Evolutionary conservation across 1,140 invertebrate species (phyloP).

Genomic region (Drosophila kepulauana): DNA sequence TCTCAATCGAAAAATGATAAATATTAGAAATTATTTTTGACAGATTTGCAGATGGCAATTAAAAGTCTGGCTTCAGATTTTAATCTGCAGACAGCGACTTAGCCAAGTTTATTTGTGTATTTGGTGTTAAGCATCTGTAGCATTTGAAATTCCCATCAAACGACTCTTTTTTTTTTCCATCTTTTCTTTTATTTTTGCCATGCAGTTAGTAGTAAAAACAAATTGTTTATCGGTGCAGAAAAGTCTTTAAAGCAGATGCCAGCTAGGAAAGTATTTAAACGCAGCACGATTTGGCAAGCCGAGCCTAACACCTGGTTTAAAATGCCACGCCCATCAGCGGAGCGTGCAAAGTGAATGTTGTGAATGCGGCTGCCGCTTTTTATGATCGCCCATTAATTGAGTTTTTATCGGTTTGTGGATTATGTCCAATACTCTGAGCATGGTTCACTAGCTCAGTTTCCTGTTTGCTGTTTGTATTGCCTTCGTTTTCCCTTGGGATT

Average conservation of each 20-base stretch:
- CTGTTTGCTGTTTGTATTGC: conserved; percentile 3
- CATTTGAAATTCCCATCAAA: background rate
- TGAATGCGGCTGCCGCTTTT: conserved; percentile 38
- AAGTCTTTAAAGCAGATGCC: background rate
- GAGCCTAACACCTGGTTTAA: conserved; percentile 28
- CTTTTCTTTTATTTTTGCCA: background rate
- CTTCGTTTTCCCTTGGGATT: conserved; percentile 48
- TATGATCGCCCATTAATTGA: conserved; percentile 68
- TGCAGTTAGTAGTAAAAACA: background rate
- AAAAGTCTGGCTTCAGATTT: background rate
- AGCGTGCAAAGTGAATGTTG: conserved; percentile 16
- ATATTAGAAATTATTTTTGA: no score
- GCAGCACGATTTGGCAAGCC: conserved; percentile 9
- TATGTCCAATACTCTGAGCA: conserved; percentile 36
- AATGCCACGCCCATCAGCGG: conserved; percentile 23
- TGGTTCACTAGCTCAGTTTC: conserved; percentile 25
- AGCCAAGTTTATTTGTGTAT: background rate
- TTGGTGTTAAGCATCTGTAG: conserved; percentile 3
- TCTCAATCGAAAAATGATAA: no score
- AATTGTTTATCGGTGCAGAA: conserved; percentile 1
- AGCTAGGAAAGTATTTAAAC: background rate
- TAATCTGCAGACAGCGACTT: background rate
- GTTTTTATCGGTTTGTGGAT: conserved; percentile 74
- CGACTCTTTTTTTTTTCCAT: background rate
- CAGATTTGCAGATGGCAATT: no score